Base-by-base conservation (phyloP, 2,113 vertebrate genomes). In the Lepisosteus oculatus region DNA sequence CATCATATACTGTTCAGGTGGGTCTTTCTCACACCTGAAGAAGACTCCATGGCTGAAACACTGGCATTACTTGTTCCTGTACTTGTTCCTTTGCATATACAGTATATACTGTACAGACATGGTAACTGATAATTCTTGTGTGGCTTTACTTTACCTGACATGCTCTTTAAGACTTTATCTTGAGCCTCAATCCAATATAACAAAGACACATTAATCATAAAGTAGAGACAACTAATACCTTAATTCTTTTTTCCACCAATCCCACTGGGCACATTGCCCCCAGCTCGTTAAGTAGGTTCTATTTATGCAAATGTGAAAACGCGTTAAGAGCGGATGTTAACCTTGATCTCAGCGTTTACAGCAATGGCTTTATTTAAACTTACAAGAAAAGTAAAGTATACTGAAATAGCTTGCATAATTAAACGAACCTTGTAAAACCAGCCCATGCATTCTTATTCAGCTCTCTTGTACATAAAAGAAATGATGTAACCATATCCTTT, bases 161-260 rank as follows among this genome's bases (percentile, higher is more conserved):
- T 74, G 81, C 71, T 76, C 82, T 74, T 70, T 76, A 68, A 79
- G 83, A 83, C 90, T 88, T 85, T 77, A 77, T 76, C 61, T 79
- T 13, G 82, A 76, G 80, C 84, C 83, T 76, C 4, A 9, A 73
- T 85, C 86, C 85, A 80, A 83, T 61, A 67, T 76, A 68, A 87
- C 81, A 77, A 73, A 70, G 67, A 77, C 69, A 87, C 81, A 85
- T 88, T 90, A 83, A 88, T 90, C 82, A 85, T 84, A 88, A 90
- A 85, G 88, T 81, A 88, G 83, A 59, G 85, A 82, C 85, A 85
- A 84, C 83, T 92, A 88, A 92, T 87, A 88, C 85, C 86, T 89
- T 90, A 90, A 92, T 88, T 86, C 89, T 80, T 77, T 62, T 9
- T 75, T 75, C 66, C 74, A 76, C 15, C 76, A 81, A 82, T 81